phyloP scores from a whole-genome alignment of 1,140 invertebrate genomes.

The Zophobas morio region DNA sequence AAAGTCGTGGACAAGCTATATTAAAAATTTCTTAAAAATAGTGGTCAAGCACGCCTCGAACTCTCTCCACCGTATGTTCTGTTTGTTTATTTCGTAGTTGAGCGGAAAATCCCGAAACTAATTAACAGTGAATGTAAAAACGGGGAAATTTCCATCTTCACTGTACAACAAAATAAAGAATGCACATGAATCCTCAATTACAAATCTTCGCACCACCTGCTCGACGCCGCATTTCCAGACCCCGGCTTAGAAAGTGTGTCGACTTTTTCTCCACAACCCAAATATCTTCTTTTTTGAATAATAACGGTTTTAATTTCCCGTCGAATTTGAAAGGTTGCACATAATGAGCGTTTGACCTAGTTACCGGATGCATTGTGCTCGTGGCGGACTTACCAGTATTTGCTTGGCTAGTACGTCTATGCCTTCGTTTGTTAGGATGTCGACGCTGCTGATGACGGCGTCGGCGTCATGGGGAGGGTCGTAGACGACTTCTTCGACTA shows the following conservation, averaged over 20 bases:
- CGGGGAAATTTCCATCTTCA: no score
- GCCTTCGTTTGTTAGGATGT: slow-evolving; percentile 73
- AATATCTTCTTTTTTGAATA: not conserved
- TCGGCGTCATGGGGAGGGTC: slow-evolving; percentile 76
- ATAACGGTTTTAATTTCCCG: not conserved
- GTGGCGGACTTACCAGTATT: slow-evolving; percentile 67
- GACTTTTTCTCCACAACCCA: not conserved
- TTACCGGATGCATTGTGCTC: not conserved
- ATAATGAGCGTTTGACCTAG: not conserved
- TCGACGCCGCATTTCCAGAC: no score
- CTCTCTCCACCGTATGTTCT: no score
- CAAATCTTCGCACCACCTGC: not conserved
- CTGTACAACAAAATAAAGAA: not conserved
- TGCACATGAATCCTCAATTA: not conserved
- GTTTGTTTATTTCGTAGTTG: no score
- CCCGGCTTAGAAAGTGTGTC: no score
- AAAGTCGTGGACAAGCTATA: no score
- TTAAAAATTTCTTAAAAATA: no score
- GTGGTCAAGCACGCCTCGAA: no score
- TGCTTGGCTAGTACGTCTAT: slow-evolving; percentile 72
- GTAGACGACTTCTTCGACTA: slow-evolving; percentile 83
- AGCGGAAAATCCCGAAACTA: no score
- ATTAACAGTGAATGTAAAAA: no score
- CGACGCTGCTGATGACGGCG: slow-evolving; percentile 74
- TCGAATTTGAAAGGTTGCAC: not conserved